Base-by-base conservation (phyloP, 2,888 invertebrate genomes). In the Altica lythri region DNA sequence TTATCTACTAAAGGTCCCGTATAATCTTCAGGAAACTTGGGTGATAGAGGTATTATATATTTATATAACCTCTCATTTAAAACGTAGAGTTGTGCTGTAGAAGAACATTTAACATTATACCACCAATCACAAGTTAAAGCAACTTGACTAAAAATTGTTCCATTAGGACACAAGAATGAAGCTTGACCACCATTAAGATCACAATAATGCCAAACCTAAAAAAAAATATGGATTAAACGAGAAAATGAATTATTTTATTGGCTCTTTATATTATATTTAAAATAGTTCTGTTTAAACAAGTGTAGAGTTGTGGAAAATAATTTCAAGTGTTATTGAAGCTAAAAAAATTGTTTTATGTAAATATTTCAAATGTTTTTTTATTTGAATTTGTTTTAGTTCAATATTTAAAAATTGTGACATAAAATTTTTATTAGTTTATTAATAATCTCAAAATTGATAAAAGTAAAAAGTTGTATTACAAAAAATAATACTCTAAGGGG, bases 101-200 rank as follows among this genome's bases (percentile, higher is more conserved):
- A 84, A 17, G 89, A 84, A 73, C 92, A 93, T 67, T 89, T 87
- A 0, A 93, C 92, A 72, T 93, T 93, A 77, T 90, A 93, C 92
- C 92, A 93, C 92, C 92, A 93, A 74, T 93, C 93, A 70, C 92
- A 92, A 0, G 92, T 92, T 34, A 93, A 77, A 0, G 87, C 90
- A 9, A 91, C 90, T 79, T 93, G 92, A 62, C 90, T 92, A 78
- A 93, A 93, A 70, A 93, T 90, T 2, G 93, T 93, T 27, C 93
- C 92, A 18, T 67, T 67, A 40, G 92, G 92, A 68, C 92, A 93
- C 25, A 93, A 77, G 74, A 93, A 93, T 2, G 92, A 92, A 2
- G 92, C 90, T 75, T 92, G 92, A 4, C 92, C 92, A 4, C 92
- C 92, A 70, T 92, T 92, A 51, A 93, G 80, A 73, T 92, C 92